Evolutionary conservation across 2,888 invertebrate genomes (phyloP).

Genomic region (Eilema griseolum): DNA sequence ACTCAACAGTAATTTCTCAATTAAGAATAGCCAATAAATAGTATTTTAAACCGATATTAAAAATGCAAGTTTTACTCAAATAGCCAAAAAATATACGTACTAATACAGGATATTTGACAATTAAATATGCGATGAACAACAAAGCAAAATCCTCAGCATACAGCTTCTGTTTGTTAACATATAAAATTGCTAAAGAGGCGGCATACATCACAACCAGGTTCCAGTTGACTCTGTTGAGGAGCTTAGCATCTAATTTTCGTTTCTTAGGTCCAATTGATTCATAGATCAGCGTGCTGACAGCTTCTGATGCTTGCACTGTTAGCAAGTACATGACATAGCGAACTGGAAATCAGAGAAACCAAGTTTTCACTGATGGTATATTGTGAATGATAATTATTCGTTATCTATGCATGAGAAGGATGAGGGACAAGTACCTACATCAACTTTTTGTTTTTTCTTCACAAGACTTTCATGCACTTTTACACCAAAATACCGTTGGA

Average conservation of each 20-base stretch:
- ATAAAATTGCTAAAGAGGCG: constrained; percentile 40
- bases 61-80: not conserved
- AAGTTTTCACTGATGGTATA: not conserved
- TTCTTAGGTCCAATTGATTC: constrained; percentile 30
- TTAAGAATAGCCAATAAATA: too few species aligned
- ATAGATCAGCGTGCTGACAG: constrained; percentile 38
- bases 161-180: constrained; percentile 49
- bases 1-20: too few species aligned
- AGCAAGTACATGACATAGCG: constrained; percentile 66
- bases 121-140: constrained; percentile 58
- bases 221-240: constrained; percentile 40
- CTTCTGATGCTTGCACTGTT: constrained; percentile 53
- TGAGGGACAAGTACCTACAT: too few species aligned
- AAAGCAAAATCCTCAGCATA: constrained; percentile 59
- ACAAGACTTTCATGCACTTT: too few species aligned
- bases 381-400: too few species aligned
- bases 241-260: constrained; percentile 19
- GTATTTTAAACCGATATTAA: too few species aligned
- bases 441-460: too few species aligned
- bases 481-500: too few species aligned
- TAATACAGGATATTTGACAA: constrained; percentile 62
- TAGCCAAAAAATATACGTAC: constrained; percentile 54
- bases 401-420: too few species aligned
- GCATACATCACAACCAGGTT: constrained; percentile 45
- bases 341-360: constrained; percentile 54